These are phyloP conservation scores for Drymodes brunneopygia DNA, from an alignment of 2,113 vertebrate species.

Conservation along the genomic window DNA sequence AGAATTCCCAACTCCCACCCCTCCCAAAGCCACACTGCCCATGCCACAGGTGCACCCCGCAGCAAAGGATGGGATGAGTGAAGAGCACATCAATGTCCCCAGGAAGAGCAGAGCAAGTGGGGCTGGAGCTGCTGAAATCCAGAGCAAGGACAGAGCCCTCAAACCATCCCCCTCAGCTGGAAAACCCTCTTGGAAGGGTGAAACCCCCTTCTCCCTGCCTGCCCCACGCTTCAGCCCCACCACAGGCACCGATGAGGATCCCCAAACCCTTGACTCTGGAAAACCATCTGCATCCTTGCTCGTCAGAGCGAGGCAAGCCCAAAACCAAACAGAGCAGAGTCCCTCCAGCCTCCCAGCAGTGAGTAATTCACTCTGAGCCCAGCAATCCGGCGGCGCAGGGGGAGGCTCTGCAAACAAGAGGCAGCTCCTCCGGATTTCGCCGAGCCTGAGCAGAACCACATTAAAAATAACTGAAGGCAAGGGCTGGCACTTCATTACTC, in stretches of 20 bases:
- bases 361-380: background rate
- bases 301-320: background rate
- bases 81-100: accelerated
- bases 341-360: background rate
- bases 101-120: background rate
- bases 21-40: background rate
- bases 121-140: background rate
- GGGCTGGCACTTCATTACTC: slow-evolving; percentile 14
- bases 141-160: background rate
- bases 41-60: accelerated
- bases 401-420: background rate
- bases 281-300: background rate
- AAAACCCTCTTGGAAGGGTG: background rate
- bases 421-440: background rate
- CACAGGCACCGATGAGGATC: accelerated
- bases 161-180: background rate
- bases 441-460: background rate
- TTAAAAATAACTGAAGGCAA: slow-evolving; percentile 52
- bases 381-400: background rate
- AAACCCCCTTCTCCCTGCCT: background rate
- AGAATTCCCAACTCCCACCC: background rate
- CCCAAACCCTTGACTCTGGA: accelerated
- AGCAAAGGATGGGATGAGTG: background rate
- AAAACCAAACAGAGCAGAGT: background rate
- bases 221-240: background rate